Evolutionary conservation across 1,140 invertebrate genomes (phyloP).

Genomic region (Thereuonema tuberculata): DNA sequence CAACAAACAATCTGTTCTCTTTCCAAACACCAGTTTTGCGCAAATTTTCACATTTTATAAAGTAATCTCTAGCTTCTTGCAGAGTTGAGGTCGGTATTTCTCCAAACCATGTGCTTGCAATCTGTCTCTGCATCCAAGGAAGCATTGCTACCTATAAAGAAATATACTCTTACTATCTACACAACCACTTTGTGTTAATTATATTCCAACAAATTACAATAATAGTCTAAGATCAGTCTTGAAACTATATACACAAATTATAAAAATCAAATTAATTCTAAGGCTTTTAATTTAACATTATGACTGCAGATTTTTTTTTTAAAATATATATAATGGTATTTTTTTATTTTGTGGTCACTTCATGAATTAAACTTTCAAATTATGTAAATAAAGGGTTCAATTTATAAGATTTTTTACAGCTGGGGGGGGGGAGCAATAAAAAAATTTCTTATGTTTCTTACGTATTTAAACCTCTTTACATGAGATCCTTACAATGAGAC

Average conservation of each 20-base stretch:
- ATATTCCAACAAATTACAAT: background rate
- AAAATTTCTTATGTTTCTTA: too few species aligned
- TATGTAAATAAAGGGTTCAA: too few species aligned
- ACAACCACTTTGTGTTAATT: background rate
- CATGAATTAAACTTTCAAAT: too few species aligned
- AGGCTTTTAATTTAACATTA: too few species aligned
- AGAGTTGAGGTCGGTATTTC: slow-evolving; percentile 46
- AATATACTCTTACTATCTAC: too few species aligned
- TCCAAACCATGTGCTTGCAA: slow-evolving; percentile 51
- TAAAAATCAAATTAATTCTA: background rate
- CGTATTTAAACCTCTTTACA: too few species aligned
- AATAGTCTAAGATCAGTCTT: background rate
- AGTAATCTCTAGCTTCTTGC: slow-evolving; percentile 49
- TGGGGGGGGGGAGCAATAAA: too few species aligned
- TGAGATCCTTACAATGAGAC: too few species aligned
- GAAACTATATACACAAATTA: background rate
- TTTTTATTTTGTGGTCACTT: too few species aligned
- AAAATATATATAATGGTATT: too few species aligned
- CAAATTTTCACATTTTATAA: slow-evolving; percentile 47
- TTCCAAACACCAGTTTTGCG: slow-evolving; percentile 41
- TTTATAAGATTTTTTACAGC: too few species aligned
- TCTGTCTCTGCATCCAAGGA: slow-evolving; percentile 54
- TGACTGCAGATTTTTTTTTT: too few species aligned
- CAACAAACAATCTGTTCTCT: slow-evolving; percentile 53
- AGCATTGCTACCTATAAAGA: slow-evolving; percentile 44